Conservation (phyloP, 2,888 invertebrate species). For the Coronaproctus castanopsis region DNA sequence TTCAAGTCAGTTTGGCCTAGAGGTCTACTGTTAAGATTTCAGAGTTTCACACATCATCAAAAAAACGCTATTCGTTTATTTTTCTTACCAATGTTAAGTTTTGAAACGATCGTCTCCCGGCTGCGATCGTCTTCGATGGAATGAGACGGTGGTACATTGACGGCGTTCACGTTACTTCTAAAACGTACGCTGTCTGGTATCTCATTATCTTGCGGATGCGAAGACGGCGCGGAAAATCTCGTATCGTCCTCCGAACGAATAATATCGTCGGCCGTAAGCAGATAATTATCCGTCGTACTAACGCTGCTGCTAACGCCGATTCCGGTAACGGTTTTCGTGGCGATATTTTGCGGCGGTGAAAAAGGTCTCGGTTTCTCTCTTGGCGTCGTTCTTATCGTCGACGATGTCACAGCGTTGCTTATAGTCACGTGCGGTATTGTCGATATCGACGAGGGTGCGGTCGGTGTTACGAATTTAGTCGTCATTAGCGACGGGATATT, state of each 20-base stretch:
- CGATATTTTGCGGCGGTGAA: slow-evolving; percentile 25
- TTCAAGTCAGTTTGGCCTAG: too few species aligned
- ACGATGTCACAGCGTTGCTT: slow-evolving; percentile 15
- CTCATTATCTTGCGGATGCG: slow-evolving; percentile 65
- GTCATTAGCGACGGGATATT: too few species aligned
- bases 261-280: background rate
- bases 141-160: slow-evolving; percentile 37
- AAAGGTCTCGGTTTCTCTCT: slow-evolving; percentile 22
- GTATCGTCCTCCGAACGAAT: background rate
- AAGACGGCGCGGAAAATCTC: slow-evolving; percentile 14
- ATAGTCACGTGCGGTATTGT: slow-evolving; percentile 20
- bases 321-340: slow-evolving; percentile 25
- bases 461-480: slow-evolving; percentile 21
- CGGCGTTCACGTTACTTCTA: slow-evolving; percentile 27
- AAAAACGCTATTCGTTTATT: too few species aligned
- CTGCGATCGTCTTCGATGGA: slow-evolving; percentile 36
- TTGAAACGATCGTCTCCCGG: slow-evolving; percentile 31
- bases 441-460: slow-evolving; percentile 21
- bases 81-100: slow-evolving; percentile 36
- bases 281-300: too few species aligned
- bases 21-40: too few species aligned
- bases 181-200: slow-evolving; percentile 29
- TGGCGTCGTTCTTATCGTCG: slow-evolving; percentile 17
- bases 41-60: too few species aligned
- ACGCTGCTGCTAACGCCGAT: slow-evolving; percentile 28